phyloP scores from a whole-genome alignment of 1,140 invertebrate genomes.

The Mercenaria mercenaria region DNA sequence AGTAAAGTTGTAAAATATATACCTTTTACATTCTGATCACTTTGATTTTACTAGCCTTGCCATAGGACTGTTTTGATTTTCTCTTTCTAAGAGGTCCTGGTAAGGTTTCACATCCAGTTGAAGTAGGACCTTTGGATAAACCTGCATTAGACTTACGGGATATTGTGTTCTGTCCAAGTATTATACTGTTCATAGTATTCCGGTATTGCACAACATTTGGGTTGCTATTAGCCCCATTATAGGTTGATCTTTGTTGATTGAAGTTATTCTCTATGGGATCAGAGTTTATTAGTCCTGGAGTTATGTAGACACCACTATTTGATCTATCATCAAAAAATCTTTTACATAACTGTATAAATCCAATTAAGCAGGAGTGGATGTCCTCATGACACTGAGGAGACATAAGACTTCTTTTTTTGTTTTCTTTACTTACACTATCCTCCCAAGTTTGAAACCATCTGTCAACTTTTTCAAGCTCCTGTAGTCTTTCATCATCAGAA shows the following conservation, averaged over 20 bases:
- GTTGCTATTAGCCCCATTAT: constrained; percentile 52
- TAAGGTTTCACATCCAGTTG: neutral
- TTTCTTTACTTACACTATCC: neutral
- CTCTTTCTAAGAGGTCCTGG: neutral
- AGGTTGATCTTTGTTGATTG: constrained; percentile 45
- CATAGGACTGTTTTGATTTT: neutral
- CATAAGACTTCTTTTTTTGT: neutral
- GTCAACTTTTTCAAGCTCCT: neutral
- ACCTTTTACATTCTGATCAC: constrained; percentile 4
- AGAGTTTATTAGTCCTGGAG: constrained; percentile 21
- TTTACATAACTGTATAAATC: neutral
- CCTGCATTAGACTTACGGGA: constrained; percentile 55
- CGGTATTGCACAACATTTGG: constrained; percentile 41
- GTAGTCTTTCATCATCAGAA: constrained; percentile 7
- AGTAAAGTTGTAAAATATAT: too few species aligned
- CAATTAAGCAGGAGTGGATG: constrained; percentile 24
- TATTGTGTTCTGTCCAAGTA: constrained; percentile 49
- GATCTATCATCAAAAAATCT: neutral
- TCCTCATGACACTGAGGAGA: constrained; percentile 45
- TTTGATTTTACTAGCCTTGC: neutral
- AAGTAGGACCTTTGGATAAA: neutral
- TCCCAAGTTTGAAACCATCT: constrained; percentile 36
- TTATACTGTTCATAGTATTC: constrained; percentile 36
- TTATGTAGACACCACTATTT: neutral
- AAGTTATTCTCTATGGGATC: constrained; percentile 51